phyloP scores from a whole-genome alignment of 2,113 vertebrate species.

The Toxostoma redivivum region DNA sequence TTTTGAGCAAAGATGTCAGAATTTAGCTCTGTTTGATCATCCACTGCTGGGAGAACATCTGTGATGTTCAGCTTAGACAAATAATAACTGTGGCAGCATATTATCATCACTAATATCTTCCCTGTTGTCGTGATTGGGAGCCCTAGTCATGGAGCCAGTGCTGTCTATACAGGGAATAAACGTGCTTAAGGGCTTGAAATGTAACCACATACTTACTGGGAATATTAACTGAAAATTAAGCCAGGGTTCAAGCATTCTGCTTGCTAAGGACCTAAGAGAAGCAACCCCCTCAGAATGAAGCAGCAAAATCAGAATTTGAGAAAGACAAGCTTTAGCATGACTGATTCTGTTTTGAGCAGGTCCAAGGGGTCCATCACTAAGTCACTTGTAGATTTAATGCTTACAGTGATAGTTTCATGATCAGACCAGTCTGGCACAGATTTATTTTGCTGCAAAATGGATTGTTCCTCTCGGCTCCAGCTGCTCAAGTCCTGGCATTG shows the following conservation, averaged over 20 bases:
- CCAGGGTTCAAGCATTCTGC: background rate
- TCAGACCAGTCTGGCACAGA: background rate
- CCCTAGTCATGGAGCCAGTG: background rate
- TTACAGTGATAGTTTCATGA: background rate
- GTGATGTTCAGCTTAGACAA: background rate
- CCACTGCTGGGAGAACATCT: background rate
- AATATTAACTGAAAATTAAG: background rate
- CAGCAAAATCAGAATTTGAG: background rate
- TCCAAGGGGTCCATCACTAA: rapidly evolving
- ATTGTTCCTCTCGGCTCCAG: background rate
- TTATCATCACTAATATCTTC: background rate
- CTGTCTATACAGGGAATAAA: background rate
- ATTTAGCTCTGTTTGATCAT: background rate
- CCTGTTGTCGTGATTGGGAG: background rate
- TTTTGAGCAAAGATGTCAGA: background rate
- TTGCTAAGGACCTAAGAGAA: background rate
- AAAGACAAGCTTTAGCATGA: background rate
- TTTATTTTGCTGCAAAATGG: background rate
- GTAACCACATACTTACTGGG: background rate
- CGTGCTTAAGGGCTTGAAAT: background rate
- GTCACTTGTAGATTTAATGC: background rate
- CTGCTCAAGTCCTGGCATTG: background rate
- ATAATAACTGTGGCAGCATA: background rate
- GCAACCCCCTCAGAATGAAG: background rate
- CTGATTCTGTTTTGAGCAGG: background rate